Percentiles rank a stretch among this genome's conserved stretches.
Evolutionary conservation across 2,888 invertebrate genomes (phyloP).

Genomic region (Lepas anatifera): DNA sequence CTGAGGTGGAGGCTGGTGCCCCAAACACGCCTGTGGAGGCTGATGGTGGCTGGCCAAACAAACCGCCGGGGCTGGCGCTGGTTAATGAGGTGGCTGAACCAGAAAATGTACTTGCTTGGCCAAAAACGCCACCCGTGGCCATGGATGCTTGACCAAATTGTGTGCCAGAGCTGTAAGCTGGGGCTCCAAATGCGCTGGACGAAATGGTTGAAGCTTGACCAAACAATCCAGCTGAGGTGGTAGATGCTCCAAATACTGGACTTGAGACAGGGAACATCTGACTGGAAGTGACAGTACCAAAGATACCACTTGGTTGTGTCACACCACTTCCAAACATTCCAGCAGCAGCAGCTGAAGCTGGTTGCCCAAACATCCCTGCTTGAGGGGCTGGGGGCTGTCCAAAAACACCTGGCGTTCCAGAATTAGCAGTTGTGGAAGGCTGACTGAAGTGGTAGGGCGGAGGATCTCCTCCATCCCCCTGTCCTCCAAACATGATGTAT

Average conservation of each 20-base stretch:
- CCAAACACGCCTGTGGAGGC: too few species aligned
- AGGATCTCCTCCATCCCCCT: background rate
- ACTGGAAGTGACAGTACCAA: background rate
- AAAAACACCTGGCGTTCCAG: background rate
- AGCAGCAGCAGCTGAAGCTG: background rate
- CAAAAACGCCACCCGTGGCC: background rate
- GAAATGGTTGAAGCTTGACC: background rate
- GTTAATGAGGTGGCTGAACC: background rate
- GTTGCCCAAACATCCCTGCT: background rate
- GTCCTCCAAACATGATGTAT: background rate
- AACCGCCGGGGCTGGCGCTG: background rate
- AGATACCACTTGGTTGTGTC: background rate
- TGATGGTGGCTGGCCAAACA: background rate
- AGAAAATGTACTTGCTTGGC: background rate
- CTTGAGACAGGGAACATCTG: too few species aligned
- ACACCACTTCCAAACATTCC: background rate
- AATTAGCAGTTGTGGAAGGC: background rate
- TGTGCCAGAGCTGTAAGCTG: background rate
- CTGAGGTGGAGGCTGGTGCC: too few species aligned
- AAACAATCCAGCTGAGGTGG: background rate
- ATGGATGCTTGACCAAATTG: background rate
- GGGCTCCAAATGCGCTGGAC: background rate
- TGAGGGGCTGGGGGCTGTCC: background rate
- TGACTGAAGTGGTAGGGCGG: background rate
- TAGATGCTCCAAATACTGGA: background rate